Evolutionary conservation across 2,888 invertebrate genomes (phyloP).

Genomic region (Rotaria macrura): DNA sequence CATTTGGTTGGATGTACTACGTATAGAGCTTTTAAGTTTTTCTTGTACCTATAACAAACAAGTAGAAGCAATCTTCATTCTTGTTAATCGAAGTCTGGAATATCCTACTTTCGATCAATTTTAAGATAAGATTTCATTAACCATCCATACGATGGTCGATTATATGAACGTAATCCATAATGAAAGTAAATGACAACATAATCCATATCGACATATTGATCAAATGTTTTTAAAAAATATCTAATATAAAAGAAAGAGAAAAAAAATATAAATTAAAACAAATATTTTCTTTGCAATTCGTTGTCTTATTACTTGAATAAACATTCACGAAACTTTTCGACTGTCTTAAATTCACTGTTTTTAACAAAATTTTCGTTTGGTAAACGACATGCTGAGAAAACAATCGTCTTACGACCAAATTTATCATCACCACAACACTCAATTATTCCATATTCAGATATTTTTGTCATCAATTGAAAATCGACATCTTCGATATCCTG

Average conservation of each 20-base stretch:
- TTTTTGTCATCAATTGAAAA: not conserved
- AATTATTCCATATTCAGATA: constrained; percentile 29
- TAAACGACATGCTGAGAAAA: constrained; percentile 81
- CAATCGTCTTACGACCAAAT: constrained; percentile 82
- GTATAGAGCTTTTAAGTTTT: constrained; percentile 92
- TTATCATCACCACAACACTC: constrained; percentile 31
- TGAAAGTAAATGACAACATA: constrained; percentile 96
- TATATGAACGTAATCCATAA: constrained; percentile 82
- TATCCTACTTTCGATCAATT: constrained; percentile 71
- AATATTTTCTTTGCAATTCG: too few species aligned
- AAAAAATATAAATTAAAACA: too few species aligned
- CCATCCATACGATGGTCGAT: constrained; percentile 89
- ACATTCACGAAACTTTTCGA: constrained; percentile 27
- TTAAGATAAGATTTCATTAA: constrained; percentile 90
- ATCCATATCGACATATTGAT: constrained; percentile 94
- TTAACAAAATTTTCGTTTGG: constrained; percentile 51
- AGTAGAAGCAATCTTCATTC: constrained; percentile 33
- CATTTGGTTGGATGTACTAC: constrained; percentile 75
- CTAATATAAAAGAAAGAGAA: constrained; percentile 52
- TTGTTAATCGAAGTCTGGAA: not conserved
- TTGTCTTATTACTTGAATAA: constrained; percentile 33
- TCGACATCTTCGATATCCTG: not conserved
- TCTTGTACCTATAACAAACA: constrained; percentile 66
- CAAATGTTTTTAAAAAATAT: constrained; percentile 81
- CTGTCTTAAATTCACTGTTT: constrained; percentile 28